Evolutionary conservation across 2,113 vertebrate species (phyloP).

Genomic region (Hemibagrus wyckioides): DNA sequence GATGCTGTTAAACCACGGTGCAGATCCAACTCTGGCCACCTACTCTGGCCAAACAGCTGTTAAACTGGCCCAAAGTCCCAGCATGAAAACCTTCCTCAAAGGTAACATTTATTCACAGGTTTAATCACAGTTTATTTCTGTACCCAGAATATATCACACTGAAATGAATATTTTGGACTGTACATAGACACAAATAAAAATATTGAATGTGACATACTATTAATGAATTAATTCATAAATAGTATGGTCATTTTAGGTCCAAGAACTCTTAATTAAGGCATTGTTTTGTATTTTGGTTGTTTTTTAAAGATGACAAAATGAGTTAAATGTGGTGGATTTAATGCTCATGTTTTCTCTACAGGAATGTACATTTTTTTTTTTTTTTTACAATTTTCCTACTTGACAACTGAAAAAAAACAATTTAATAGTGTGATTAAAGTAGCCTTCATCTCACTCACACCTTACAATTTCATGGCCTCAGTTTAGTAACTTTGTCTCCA

Average conservation of each 20-base stretch:
- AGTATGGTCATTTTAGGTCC: neutral
- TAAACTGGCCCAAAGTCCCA: slow-evolving; percentile 89
- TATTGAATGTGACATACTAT: neutral
- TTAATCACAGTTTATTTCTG: neutral
- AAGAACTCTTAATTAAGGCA: too few relatives aligned
- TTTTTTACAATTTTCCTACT: too few relatives aligned
- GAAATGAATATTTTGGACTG: neutral
- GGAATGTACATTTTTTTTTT: too few relatives aligned
- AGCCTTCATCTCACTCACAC: neutral
- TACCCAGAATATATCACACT: neutral
- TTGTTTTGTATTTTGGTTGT: too few relatives aligned
- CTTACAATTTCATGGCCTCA: neutral
- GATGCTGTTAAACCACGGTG: slow-evolving; percentile 94
- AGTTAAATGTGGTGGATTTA: too few relatives aligned
- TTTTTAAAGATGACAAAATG: too few relatives aligned
- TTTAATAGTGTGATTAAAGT: neutral
- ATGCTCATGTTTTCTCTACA: too few relatives aligned
- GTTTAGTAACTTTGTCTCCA: neutral
- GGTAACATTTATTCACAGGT: slow-evolving; percentile 70
- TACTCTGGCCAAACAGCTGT: slow-evolving; percentile 95
- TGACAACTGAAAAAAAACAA: too few relatives aligned
- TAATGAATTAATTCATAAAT: neutral
- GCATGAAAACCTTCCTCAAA: slow-evolving; percentile 91
- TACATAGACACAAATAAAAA: neutral
- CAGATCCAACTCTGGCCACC: slow-evolving; percentile 94